Percentiles rank a stretch among this genome's conserved stretches.
phyloP scores from a whole-genome alignment of 2,113 vertebrate genomes.

The Hippocampus guttulatus region DNA sequence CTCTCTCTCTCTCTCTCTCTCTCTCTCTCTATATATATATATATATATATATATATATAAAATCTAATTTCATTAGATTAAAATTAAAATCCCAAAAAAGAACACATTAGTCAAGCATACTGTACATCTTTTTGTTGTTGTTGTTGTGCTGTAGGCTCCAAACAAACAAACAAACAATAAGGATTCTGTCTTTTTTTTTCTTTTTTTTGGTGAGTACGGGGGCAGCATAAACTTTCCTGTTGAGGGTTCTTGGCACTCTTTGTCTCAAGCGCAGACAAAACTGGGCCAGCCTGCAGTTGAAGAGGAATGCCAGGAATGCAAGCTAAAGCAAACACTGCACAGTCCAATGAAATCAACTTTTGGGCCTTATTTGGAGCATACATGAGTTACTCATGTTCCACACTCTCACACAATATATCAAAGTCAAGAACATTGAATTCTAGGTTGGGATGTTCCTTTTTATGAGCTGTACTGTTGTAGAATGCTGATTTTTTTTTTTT shows the following conservation, averaged over 20 bases:
- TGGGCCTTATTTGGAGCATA: slow-evolving; percentile 41
- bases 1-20: no score
- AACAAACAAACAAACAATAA: not conserved
- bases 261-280: slow-evolving; percentile 53
- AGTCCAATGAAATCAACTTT: slow-evolving; percentile 63
- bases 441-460: not conserved
- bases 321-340: slow-evolving; percentile 71
- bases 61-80: no score
- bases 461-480: no score
- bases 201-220: not conserved
- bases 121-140: not conserved
- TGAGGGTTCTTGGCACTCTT: slow-evolving; percentile 14
- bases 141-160: not conserved
- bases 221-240: not conserved
- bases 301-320: slow-evolving; percentile 72
- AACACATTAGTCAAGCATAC: not conserved
- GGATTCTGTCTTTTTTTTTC: no score
- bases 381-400: not conserved
- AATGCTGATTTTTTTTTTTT: no score
- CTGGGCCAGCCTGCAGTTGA: slow-evolving; percentile 49
- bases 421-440: not conserved
- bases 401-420: not conserved
- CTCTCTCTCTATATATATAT: no score
- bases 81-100: not conserved
- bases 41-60: no score